These are phyloP conservation scores for Congeria kusceri DNA, from an alignment of 2,888 invertebrate genomes.

Conservation along the genomic window DNA sequence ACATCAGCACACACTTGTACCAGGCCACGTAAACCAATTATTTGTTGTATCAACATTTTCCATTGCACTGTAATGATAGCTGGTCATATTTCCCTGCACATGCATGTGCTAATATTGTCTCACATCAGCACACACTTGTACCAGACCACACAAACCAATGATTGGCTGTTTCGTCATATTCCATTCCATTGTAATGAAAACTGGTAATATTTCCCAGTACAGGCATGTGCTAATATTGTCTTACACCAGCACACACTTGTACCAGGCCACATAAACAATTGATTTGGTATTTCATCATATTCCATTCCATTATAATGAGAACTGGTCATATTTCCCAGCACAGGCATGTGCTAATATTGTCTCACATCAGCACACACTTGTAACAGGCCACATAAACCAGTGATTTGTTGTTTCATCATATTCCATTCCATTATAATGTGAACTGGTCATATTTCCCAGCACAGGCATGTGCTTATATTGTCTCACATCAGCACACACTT, in stretches of 20 bases:
- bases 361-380: slow-evolving; percentile 16
- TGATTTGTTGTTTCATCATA: too few relatives aligned
- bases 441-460: slow-evolving; percentile 4
- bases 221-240: too few relatives aligned
- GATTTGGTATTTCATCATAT: too few relatives aligned
- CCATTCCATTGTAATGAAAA: too few relatives aligned
- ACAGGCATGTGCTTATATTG: slow-evolving; percentile 38
- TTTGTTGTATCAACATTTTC: background rate
- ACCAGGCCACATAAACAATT: too few relatives aligned
- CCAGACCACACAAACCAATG: background rate
- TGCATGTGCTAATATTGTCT: background rate
- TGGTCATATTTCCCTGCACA: too few relatives aligned
- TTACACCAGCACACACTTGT: too few relatives aligned
- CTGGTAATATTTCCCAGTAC: too few relatives aligned
- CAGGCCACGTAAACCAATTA: too few relatives aligned
- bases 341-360: slow-evolving; percentile 19
- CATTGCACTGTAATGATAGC: too few relatives aligned
- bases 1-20: slow-evolving; percentile 16
- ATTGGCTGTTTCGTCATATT: background rate
- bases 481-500: background rate
- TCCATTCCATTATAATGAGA: too few relatives aligned
- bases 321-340: slow-evolving; percentile 7
- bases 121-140: slow-evolving; percentile 1
- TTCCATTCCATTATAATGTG: background rate
- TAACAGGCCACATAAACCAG: too few relatives aligned